Conservation (phyloP, 2,888 invertebrate species). For the Tortricodes alternella region DNA sequence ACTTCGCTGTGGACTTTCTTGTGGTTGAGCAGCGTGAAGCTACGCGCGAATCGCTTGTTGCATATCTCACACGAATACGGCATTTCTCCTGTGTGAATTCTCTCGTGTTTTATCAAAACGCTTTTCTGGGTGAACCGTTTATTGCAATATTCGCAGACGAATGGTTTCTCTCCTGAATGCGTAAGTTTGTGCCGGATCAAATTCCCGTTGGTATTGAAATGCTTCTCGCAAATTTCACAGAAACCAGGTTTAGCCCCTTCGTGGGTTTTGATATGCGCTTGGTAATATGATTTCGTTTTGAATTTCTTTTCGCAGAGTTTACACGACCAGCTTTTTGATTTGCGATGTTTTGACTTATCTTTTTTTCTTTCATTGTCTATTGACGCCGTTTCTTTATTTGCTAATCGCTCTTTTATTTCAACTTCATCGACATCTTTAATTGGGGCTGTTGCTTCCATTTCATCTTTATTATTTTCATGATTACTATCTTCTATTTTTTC, state of each 20-base stretch:
- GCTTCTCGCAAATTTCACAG: slow-evolving; percentile 14
- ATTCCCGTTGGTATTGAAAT: slow-evolving; percentile 16
- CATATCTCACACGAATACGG: neutral
- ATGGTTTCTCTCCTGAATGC: slow-evolving; percentile 3
- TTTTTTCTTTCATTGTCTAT: neutral
- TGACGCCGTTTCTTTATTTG: neutral
- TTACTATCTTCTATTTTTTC: neutral
- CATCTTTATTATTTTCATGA: neutral
- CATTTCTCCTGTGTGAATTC: slow-evolving; percentile 14
- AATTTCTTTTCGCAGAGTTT: slow-evolving; percentile 3
- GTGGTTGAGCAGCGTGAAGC: slow-evolving; percentile 10
- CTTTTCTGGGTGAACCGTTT: slow-evolving; percentile 19
- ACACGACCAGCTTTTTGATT: slow-evolving; percentile 11
- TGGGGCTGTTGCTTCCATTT: neutral
- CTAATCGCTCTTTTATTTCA: neutral
- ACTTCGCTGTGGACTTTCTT: slow-evolving; percentile 14
- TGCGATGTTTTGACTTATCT: neutral
- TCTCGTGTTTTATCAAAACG: slow-evolving; percentile 3
- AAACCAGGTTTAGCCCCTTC: neutral
- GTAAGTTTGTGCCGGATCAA: slow-evolving; percentile 8
- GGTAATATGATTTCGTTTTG: slow-evolving; percentile 6
- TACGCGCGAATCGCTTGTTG: slow-evolving; percentile 1
- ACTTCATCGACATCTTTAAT: neutral
- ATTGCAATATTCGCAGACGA: slow-evolving; percentile 1
- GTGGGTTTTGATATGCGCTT: slow-evolving; percentile 1